These are phyloP conservation scores for Metopia argyrocephala DNA, from an alignment of 2,888 invertebrate species.

Conservation along the genomic window DNA sequence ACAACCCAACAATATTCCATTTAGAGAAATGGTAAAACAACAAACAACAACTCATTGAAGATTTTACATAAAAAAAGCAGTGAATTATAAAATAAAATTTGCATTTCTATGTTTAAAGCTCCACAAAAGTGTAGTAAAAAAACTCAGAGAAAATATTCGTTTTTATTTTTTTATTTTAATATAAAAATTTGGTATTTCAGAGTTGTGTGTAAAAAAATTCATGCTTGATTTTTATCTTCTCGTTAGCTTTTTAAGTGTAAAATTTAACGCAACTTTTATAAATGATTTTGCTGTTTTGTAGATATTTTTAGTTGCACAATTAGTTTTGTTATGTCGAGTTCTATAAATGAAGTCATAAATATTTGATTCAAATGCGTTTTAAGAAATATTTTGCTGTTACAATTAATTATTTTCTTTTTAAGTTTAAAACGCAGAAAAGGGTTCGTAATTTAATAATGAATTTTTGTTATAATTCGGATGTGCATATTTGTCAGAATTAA, in stretches of 20 bases:
- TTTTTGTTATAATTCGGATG: too few relatives aligned
- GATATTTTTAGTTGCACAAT: conserved; percentile 41
- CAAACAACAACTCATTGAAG: background rate
- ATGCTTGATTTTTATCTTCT: conserved; percentile 39
- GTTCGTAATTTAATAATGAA: too few relatives aligned
- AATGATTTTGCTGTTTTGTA: background rate
- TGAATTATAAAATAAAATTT: conserved; percentile 35
- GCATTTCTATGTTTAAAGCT: conserved; percentile 28
- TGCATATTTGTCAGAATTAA: too few relatives aligned
- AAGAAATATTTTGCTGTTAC: background rate
- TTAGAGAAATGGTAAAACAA: background rate
- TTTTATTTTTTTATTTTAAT: too few relatives aligned
- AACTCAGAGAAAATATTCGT: too few relatives aligned
- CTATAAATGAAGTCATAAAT: conserved; percentile 50
- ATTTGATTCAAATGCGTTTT: conserved; percentile 22
- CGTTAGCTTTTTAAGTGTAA: conserved; percentile 3
- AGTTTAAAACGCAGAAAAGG: too few relatives aligned
- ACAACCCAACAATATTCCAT: background rate
- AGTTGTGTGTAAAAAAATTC: conserved; percentile 37
- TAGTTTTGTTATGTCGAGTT: conserved; percentile 44
- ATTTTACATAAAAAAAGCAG: conserved; percentile 4
- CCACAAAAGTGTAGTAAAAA: too few relatives aligned
- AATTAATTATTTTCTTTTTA: too few relatives aligned
- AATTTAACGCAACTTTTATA: conserved; percentile 16
- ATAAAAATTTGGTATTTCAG: too few relatives aligned